Percentiles rank a stretch among this genome's conserved stretches.
phyloP scores from a whole-genome alignment of 2,888 invertebrate genomes.

The Pelosia muscerda region DNA sequence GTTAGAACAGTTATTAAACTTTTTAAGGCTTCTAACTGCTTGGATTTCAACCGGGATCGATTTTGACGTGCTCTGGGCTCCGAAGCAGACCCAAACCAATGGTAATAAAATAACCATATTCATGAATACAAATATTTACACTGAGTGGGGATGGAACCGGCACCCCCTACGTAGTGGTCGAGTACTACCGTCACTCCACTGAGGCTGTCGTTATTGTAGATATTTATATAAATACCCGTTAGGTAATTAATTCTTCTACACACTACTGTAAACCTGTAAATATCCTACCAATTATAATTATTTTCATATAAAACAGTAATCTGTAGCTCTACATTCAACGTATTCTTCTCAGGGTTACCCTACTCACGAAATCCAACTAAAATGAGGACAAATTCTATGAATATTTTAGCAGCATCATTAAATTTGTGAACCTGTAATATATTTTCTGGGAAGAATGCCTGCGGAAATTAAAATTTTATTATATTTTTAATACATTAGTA shows the following conservation, averaged over 20 bases:
- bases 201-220: no score
- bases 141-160: no score
- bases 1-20: no score
- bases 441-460: background rate
- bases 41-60: no score
- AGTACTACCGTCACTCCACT: no score
- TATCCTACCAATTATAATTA: background rate
- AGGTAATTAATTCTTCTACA: background rate
- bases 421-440: slow-evolving; percentile 34
- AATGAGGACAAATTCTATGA: slow-evolving; percentile 34
- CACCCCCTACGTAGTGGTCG: no score
- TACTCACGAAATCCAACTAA: slow-evolving; percentile 23
- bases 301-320: background rate
- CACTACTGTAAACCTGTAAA: background rate
- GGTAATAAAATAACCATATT: no score
- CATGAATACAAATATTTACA: no score
- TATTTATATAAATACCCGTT: background rate
- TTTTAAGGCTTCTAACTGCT: no score
- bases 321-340: slow-evolving; percentile 15
- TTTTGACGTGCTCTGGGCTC: no score
- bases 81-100: no score
- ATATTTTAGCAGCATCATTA: slow-evolving; percentile 40
- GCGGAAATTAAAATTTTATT: background rate
- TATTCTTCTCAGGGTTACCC: slow-evolving; percentile 28
- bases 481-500: background rate